Base-by-base conservation (phyloP, 2,113 vertebrate genomes). In the Oreochromis tanganicae region DNA sequence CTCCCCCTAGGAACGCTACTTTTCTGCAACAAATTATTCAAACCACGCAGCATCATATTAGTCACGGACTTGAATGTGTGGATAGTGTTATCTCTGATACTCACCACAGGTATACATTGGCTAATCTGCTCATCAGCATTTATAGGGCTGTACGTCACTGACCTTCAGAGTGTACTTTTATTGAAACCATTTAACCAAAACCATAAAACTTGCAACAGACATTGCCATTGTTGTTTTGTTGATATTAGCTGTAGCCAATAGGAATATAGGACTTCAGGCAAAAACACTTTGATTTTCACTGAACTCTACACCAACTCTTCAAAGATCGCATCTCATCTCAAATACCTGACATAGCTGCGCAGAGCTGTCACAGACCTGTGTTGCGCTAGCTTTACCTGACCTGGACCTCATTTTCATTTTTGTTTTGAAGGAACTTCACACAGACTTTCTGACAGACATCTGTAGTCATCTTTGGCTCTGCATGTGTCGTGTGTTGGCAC, bases 1-100 rank as follows among this genome's bases (percentile, higher is more conserved):
- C 7, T 43, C n/a, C 16, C n/a, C 6, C n/a, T 0, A 71, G 38
- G 21, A 71, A 16, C 5, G 2, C 38, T 41, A 8, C 36, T 5
- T 41, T 68, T 24, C 63, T 41, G 4, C 11, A 73, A 43, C 66
- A 71, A 43, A 21, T 68, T 38, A 21, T 2, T 38, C 34, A 7
- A 38, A 38, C 61, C 19, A 41, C 3, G 0, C 63, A 2, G 2
- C 63, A 21, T 13, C 19, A 41, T 68, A 68, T 68, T 41, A 68
- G 11, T 41, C n/a, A 12, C 34, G 5, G 19, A 41, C 36, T 68
- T 68, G 34, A 41, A 36, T 21, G 36, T 68, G 17, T 68, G 34
- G 61, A 2, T 8, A 38, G 19, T 4, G 4, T 24, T 5, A 24
- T 24, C 36, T 71, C n/a, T 9, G 63, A 38, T 66, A 38, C 61